Evolutionary conservation across 1,140 invertebrate genomes (phyloP).

Genomic region (Meloidogyne floridensis): DNA sequence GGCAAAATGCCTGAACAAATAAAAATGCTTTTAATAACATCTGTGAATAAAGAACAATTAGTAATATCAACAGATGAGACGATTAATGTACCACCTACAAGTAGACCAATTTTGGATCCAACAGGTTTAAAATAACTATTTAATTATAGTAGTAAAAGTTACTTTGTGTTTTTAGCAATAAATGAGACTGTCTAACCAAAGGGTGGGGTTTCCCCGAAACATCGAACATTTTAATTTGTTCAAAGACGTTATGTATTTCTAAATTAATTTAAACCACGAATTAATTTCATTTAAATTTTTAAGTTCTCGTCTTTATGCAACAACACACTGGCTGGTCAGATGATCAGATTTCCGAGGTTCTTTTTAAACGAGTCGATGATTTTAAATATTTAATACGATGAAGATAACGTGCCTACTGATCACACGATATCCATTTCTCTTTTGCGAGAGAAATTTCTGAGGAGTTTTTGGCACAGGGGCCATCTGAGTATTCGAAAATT

Average conservation of each 20-base stretch:
- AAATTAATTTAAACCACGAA: neutral
- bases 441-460: neutral
- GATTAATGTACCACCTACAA: conserved; percentile 26
- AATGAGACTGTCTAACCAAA: too few species aligned
- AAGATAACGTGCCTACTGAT: conserved; percentile 24
- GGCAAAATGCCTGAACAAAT: conserved; percentile 45
- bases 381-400: neutral
- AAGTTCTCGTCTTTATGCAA: conserved; percentile 59
- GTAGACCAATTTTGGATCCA: conserved; percentile 49
- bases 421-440: neutral
- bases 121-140: neutral
- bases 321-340: conserved; percentile 65
- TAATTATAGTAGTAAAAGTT: neutral
- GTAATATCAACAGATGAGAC: conserved; percentile 4
- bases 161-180: too few species aligned
- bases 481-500: conserved; percentile 13
- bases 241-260: neutral
- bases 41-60: conserved; percentile 28
- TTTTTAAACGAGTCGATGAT: neutral
- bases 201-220: too few species aligned
- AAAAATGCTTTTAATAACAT: conserved; percentile 29
- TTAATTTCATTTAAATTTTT: neutral
- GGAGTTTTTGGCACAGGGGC: conserved; percentile 20
- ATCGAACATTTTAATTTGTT: too few species aligned
- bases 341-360: conserved; percentile 60